A percentile compares a stretch with the other conserved stretches of the same genome.
These are phyloP conservation scores for Ceryle rudis DNA, from an alignment of 2,797 vertebrate genomes.

Conservation along the genomic window DNA sequence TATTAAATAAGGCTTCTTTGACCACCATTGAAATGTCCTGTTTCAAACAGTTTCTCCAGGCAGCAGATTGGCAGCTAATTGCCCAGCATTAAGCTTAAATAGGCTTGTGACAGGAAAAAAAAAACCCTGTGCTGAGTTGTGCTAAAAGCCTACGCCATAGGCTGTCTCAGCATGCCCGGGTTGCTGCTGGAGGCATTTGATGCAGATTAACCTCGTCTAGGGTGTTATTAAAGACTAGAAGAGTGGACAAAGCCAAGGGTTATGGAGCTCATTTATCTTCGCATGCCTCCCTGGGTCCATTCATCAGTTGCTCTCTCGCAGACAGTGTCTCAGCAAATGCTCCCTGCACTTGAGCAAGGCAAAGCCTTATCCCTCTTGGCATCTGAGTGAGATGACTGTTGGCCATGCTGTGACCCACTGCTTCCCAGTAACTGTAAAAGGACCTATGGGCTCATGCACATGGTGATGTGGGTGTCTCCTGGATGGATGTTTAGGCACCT, in stretches of 20 bases:
- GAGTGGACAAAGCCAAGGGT: background rate
- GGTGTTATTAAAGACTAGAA: background rate
- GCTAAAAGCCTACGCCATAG: background rate
- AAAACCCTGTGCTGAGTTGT: background rate
- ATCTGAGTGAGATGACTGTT: fast-evolving
- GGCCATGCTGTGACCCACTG: fast-evolving
- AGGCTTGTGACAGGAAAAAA: background rate
- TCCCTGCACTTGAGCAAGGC: background rate
- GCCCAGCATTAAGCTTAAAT: background rate
- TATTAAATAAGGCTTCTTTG: background rate
- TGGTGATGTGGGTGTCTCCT: background rate
- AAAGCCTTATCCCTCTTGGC: background rate
- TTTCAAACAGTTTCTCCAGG: background rate
- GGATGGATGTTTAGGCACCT: background rate
- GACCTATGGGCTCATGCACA: background rate
- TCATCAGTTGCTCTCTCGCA: slow-evolving; percentile 37
- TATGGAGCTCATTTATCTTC: slow-evolving; percentile 27
- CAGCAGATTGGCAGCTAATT: slow-evolving; percentile 39
- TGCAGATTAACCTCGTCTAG: background rate
- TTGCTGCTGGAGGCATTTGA: background rate
- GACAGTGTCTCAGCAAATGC: background rate
- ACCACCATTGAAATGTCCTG: background rate
- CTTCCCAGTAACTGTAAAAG: background rate
- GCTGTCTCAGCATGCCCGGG: background rate
- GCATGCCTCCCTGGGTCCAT: background rate